Conservation (phyloP, 1,140 invertebrate genomes). For the Nymphalis io region DNA sequence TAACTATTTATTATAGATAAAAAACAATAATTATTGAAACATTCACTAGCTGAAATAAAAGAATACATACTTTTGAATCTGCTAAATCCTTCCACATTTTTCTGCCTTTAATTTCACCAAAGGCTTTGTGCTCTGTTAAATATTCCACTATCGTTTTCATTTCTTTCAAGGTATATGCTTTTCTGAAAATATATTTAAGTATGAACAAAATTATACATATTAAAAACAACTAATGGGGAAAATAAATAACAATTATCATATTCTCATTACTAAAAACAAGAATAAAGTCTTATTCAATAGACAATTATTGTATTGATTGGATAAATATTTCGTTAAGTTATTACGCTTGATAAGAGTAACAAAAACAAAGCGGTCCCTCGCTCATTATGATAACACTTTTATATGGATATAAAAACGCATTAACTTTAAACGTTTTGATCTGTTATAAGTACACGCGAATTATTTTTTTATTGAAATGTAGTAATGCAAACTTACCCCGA, state of each 20-base stretch:
- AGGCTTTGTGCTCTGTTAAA: conserved; percentile 57
- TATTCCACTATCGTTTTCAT: conserved; percentile 71
- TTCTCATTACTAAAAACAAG: no score
- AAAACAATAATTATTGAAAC: no score
- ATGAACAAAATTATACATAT: no score
- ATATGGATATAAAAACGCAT: background rate
- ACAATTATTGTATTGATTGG: no score
- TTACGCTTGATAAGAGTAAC: no score
- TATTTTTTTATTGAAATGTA: background rate
- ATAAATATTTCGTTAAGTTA: conserved; percentile 6
- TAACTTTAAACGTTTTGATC: background rate
- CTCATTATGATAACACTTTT: background rate
- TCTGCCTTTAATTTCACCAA: conserved; percentile 58
- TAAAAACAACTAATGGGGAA: no score
- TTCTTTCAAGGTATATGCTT: conserved; percentile 67
- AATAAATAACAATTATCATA: no score
- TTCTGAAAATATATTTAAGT: no score
- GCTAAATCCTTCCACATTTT: conserved; percentile 74
- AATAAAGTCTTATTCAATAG: no score
- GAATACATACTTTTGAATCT: conserved; percentile 50
- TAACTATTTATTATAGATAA: no score
- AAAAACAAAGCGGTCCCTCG: background rate
- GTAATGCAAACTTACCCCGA: conserved; percentile 54
- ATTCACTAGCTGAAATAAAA: background rate
- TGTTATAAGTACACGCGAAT: background rate